These are phyloP conservation scores for Zaprionus davidi DNA, from an alignment of 1,140 invertebrate species.

Conservation along the genomic window DNA sequence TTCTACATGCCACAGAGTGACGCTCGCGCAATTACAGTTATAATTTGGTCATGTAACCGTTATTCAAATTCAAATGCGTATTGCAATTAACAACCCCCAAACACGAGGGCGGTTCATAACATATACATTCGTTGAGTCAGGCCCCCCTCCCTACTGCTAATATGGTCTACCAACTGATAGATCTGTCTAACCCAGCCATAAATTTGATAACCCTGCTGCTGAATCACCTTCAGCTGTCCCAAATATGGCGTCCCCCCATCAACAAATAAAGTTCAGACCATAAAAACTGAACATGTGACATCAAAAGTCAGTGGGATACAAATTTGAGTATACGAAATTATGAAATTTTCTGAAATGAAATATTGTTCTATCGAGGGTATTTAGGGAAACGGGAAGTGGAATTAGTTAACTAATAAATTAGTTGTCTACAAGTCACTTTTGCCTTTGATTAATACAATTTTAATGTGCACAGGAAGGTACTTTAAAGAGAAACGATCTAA, in stretches of 20 bases:
- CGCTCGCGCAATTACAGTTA: slow-evolving; percentile 68
- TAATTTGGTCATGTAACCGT: slow-evolving; percentile 73
- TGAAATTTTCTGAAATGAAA: slow-evolving; percentile 22
- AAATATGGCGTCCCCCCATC: slow-evolving; percentile 19
- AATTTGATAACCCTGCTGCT: neutral
- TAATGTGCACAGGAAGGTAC: neutral
- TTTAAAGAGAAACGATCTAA: neutral
- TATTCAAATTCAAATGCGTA: slow-evolving; percentile 80
- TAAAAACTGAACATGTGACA: slow-evolving; percentile 36
- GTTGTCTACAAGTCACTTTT: neutral
- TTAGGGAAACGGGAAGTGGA: slow-evolving; percentile 5
- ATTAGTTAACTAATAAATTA: slow-evolving; percentile 6
- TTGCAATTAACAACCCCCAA: slow-evolving; percentile 78
- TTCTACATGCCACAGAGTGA: slow-evolving; percentile 60
- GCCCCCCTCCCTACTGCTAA: slow-evolving; percentile 2
- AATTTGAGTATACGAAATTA: slow-evolving; percentile 4
- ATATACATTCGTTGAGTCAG: neutral
- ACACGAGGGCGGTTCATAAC: slow-evolving; percentile 20
- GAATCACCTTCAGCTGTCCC: slow-evolving; percentile 29
- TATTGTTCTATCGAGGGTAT: slow-evolving; percentile 14
- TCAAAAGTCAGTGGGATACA: slow-evolving; percentile 44
- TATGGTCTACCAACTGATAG: neutral
- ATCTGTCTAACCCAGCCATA: neutral
- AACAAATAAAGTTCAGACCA: neutral
- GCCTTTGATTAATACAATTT: neutral